Percentiles rank a stretch among this genome's conserved stretches.
Conservation (phyloP, 2,888 invertebrate genomes). For the Sussaba pulchella region DNA sequence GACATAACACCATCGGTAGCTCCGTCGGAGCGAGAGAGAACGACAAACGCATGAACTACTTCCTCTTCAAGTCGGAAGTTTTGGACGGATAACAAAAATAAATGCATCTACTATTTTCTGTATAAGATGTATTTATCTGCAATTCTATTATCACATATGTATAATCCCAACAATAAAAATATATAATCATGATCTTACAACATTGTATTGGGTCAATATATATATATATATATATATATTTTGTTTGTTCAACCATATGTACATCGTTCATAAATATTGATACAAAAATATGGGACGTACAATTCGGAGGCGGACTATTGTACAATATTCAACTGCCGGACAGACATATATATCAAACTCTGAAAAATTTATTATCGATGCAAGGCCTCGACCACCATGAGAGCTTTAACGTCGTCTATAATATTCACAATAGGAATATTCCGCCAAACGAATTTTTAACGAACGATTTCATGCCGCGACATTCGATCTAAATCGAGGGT, state of each 20-base stretch:
- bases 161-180: slow-evolving; percentile 75
- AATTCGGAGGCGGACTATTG: slow-evolving; percentile 63
- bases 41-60: no score
- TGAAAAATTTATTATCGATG: slow-evolving; percentile 11
- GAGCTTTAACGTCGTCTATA: background rate
- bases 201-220: slow-evolving; percentile 63
- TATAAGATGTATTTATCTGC: slow-evolving; percentile 73
- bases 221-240: slow-evolving; percentile 56
- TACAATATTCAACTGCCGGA: slow-evolving; percentile 51
- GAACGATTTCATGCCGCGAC: background rate
- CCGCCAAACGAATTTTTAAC: background rate
- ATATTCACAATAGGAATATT: no score
- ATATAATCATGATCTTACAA: slow-evolving; percentile 71
- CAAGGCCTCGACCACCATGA: slow-evolving; percentile 13
- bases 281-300: slow-evolving; percentile 76
- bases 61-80: no score
- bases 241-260: slow-evolving; percentile 67
- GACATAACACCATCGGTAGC: no score
- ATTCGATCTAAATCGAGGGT: slow-evolving; percentile 9
- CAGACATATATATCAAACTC: slow-evolving; percentile 29
- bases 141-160: slow-evolving; percentile 76
- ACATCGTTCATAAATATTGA: slow-evolving; percentile 73
- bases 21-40: no score
- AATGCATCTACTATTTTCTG: slow-evolving; percentile 9
- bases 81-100: background rate